A percentile compares a stretch with the other conserved stretches of the same genome.
phyloP scores from a whole-genome alignment of 2,797 vertebrate species.

The Cyclopterus lumpus region DNA sequence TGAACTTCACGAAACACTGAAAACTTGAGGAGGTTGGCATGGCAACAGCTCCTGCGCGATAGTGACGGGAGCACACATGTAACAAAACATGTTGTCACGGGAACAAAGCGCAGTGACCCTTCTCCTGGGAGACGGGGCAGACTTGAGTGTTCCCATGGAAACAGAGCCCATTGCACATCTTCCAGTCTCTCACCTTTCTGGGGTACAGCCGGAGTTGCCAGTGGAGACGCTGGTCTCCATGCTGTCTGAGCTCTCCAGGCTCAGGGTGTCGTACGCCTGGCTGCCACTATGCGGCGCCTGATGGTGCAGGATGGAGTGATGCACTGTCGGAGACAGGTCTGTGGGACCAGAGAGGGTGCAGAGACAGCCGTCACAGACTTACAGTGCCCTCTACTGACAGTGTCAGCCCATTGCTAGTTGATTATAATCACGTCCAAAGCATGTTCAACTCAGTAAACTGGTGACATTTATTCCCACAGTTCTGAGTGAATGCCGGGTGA shows the following conservation, averaged over 20 bases:
- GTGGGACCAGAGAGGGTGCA: conserved; percentile 39
- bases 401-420: conserved; percentile 79
- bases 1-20: conserved; percentile 56
- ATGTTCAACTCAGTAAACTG: conserved; percentile 52
- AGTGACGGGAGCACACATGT: conserved; percentile 65
- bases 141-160: conserved; percentile 83
- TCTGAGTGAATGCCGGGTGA: background rate
- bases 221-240: conserved; percentile 96
- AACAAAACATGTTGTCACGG: conserved; percentile 88
- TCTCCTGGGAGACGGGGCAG: conserved; percentile 74
- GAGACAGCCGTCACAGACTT: conserved; percentile 73
- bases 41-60: conserved; percentile 77
- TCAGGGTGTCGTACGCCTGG: conserved; percentile 93
- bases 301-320: conserved; percentile 95
- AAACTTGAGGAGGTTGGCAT: conserved; percentile 79
- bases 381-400: conserved; percentile 89
- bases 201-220: conserved; percentile 91
- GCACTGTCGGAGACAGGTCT: conserved; percentile 82
- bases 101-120: conserved; percentile 81
- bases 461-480: background rate
- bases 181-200: conserved; percentile 84
- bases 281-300: conserved; percentile 82
- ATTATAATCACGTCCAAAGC: conserved; percentile 82
- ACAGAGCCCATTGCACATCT: conserved; percentile 72
- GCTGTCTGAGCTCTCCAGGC: conserved; percentile 98